phyloP scores from a whole-genome alignment of 2,113 vertebrate species.

The Hyperopisus bebe region DNA sequence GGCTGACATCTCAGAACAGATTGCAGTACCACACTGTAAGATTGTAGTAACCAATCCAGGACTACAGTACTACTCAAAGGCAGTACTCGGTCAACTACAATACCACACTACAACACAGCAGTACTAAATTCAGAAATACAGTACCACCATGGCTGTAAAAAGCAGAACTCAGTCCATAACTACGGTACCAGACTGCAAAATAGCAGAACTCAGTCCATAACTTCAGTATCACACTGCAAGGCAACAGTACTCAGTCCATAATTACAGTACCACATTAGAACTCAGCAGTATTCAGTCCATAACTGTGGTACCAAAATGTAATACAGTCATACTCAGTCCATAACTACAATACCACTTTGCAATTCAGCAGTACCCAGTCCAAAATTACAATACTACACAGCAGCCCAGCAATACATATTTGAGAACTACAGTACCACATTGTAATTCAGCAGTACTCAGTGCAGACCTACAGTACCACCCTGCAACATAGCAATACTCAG shows the following conservation, averaged over 20 bases:
- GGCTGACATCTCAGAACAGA: not conserved
- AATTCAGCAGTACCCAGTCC: not conserved
- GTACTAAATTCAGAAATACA: not conserved
- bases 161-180: not conserved
- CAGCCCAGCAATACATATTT: not conserved
- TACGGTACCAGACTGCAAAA: not conserved
- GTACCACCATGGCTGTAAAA: not conserved
- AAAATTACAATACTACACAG: not conserved
- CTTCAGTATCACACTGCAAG: not conserved
- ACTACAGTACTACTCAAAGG: not conserved
- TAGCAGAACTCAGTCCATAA: not conserved
- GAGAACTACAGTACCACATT: not conserved
- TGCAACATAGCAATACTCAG: not conserved
- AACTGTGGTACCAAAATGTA: not conserved
- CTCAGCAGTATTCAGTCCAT: not conserved
- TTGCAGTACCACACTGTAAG: not conserved
- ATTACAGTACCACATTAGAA: not conserved
- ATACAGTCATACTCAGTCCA: not conserved
- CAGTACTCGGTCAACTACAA: not conserved
- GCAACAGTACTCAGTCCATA: not conserved
- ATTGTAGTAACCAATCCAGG: not conserved
- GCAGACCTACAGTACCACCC: not conserved
- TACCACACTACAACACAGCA: not conserved
- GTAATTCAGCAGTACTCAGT: not conserved
- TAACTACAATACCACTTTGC: not conserved